Percentiles rank a stretch among this genome's conserved stretches.
Evolutionary conservation across 1,140 invertebrate species (phyloP).

Genomic region (Wiebesia pumilae): DNA sequence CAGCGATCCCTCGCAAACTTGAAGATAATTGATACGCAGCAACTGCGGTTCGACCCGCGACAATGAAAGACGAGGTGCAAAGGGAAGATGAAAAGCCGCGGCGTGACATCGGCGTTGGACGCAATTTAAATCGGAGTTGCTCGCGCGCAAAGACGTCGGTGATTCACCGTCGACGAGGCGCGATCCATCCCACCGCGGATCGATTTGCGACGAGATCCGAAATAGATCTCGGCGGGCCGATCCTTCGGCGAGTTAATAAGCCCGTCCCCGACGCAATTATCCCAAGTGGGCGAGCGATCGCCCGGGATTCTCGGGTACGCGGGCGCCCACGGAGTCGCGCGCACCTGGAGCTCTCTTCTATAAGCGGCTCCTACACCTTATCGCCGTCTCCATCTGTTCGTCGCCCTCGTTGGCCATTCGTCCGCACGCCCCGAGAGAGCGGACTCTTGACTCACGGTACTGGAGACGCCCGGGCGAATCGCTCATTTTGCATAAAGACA

Average conservation of each 20-base stretch:
- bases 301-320: not conserved
- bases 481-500: not conserved
- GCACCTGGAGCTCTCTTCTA: constrained; percentile 15
- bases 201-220: constrained; percentile 32
- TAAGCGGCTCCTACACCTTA: not conserved
- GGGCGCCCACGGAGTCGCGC: constrained; percentile 47
- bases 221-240: constrained; percentile 52
- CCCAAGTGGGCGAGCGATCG: constrained; percentile 67
- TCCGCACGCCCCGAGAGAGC: not conserved
- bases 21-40: constrained; percentile 8
- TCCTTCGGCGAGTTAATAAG: constrained; percentile 63
- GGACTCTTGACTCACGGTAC: not conserved
- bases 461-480: too few relatives aligned
- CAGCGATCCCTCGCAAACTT: not conserved
- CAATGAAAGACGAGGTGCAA: not conserved
- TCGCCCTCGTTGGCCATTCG: not conserved
- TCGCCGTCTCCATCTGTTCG: not conserved
- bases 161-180: not conserved
- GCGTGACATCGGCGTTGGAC: not conserved
- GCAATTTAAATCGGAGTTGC: not conserved
- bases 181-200: not conserved
- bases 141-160: not conserved
- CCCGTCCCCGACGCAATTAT: constrained; percentile 70
- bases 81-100: not conserved
- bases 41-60: not conserved